These are phyloP conservation scores for Alligator sinensis DNA, from an alignment of 2,113 vertebrate species.

Conservation along the genomic window DNA sequence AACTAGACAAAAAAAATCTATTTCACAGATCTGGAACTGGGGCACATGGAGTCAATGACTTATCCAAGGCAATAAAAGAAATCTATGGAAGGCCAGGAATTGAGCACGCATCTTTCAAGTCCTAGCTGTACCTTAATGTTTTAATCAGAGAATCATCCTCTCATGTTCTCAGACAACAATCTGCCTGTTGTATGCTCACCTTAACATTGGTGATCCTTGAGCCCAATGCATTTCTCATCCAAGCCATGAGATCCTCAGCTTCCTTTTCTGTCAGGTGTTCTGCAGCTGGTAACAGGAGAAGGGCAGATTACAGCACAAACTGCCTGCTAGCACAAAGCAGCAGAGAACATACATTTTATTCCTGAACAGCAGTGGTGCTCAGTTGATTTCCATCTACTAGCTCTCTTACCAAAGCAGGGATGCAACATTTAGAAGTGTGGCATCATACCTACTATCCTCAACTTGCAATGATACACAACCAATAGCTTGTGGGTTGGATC, in stretches of 20 bases:
- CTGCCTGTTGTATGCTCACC: slow-evolving; percentile 68
- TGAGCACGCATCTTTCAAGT: not conserved
- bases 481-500: too few relatives aligned
- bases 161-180: not conserved
- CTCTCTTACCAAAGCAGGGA: not conserved
- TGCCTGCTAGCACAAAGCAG: accelerated
- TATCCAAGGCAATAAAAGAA: not conserved
- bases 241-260: slow-evolving; percentile 90
- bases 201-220: slow-evolving; percentile 88
- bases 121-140: not conserved
- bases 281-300: slow-evolving; percentile 71
- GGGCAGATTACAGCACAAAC: accelerated
- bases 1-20: not conserved
- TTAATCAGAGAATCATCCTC: not conserved
- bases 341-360: not conserved
- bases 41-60: not conserved
- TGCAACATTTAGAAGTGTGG: not conserved
- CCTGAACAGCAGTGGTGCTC: not conserved
- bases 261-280: slow-evolving; percentile 88
- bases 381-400: not conserved
- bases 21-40: not conserved
- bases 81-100: not conserved
- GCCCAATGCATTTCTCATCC: slow-evolving; percentile 93
- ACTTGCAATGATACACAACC: not conserved
- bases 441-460: not conserved